phyloP scores from a whole-genome alignment of 2,888 invertebrate genomes.

The Harmothoe impar region DNA sequence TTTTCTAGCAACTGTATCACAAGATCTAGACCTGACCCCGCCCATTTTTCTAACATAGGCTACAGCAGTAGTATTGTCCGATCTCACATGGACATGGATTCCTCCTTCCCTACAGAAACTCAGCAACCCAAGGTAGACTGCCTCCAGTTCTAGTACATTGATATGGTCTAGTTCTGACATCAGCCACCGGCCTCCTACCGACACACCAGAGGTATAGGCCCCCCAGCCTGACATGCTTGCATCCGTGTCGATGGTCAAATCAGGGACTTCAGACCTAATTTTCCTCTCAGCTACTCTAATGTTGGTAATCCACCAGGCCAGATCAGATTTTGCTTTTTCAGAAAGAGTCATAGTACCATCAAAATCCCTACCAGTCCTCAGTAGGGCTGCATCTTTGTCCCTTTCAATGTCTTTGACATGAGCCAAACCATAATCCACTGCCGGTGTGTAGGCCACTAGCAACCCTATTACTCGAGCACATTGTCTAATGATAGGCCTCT shows the following conservation, averaged over 20 bases:
- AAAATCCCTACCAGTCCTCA: background rate
- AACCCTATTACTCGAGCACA: background rate
- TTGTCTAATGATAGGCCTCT: background rate
- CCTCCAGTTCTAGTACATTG: constrained; percentile 26
- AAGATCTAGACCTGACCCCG: background rate
- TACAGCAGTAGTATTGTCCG: background rate
- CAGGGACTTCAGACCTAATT: background rate
- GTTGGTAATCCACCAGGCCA: background rate
- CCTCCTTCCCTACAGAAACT: background rate
- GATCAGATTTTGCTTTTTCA: background rate
- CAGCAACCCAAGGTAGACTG: background rate
- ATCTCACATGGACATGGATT: background rate
- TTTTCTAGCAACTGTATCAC: background rate
- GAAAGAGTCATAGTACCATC: background rate
- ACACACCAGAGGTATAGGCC: background rate
- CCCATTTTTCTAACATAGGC: background rate
- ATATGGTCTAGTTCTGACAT: background rate
- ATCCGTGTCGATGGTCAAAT: background rate
- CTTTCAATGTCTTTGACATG: background rate
- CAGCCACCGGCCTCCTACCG: background rate
- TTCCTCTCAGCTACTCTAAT: no score
- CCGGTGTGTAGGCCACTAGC: background rate
- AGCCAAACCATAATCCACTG: background rate
- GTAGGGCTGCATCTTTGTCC: background rate
- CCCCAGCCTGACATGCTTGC: constrained; percentile 38